These are phyloP conservation scores for Xestoiulus laeticollis DNA, from an alignment of 2,888 invertebrate genomes.

Conservation along the genomic window DNA sequence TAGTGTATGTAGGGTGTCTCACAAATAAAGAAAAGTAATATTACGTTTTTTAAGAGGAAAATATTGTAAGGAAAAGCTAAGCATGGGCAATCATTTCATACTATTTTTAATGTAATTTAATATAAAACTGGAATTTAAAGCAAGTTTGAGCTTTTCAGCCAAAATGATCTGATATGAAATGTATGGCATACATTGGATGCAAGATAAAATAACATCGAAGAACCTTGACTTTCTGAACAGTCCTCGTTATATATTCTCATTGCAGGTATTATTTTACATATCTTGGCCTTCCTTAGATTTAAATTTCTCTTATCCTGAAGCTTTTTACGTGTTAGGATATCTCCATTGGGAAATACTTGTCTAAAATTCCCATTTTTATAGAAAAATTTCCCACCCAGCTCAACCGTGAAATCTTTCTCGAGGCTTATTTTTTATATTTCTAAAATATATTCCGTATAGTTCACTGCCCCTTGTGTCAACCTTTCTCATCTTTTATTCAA, in stretches of 20 bases:
- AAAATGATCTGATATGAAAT: no score
- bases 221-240: not conserved
- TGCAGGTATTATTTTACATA: not conserved
- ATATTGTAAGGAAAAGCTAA: no score
- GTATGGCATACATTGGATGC: not conserved
- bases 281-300: not conserved
- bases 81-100: no score
- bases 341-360: not conserved
- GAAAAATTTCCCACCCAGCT: not conserved
- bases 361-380: not conserved
- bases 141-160: no score
- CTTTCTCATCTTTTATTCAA: not conserved
- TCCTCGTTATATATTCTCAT: not conserved
- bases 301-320: not conserved
- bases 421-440: not conserved
- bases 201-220: not conserved
- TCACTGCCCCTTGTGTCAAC: not conserved
- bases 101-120: no score
- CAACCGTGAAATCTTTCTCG: constrained; percentile 16
- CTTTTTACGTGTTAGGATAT: not conserved
- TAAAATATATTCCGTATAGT: not conserved
- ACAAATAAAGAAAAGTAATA: not conserved
- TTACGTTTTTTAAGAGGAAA: no score
- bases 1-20: not conserved
- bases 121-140: no score